Conservation (phyloP, 2,888 invertebrate genomes). For the Scelioninae gen. 2 region DNA sequence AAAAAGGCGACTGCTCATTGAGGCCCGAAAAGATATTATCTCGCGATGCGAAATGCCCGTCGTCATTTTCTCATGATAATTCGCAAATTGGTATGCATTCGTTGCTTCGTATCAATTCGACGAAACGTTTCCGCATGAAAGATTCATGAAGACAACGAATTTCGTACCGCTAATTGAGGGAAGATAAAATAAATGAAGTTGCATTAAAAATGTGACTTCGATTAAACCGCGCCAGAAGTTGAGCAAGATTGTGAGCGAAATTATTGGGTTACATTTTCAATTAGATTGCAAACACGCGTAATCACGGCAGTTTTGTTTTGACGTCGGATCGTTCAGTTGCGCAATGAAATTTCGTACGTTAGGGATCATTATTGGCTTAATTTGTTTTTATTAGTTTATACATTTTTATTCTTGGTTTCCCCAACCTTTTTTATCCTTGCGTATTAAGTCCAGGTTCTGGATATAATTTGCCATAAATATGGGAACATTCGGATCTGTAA, state of each 20-base stretch:
- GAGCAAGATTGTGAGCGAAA: constrained; percentile 42
- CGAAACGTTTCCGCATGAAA: constrained; percentile 51
- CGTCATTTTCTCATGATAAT: constrained; percentile 54
- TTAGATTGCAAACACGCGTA: constrained; percentile 48
- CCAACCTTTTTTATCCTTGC: too few relatives aligned
- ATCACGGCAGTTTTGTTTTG: constrained; percentile 43
- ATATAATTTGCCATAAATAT: constrained; percentile 18
- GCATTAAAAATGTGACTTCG: constrained; percentile 43
- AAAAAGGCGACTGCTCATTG: constrained; percentile 26
- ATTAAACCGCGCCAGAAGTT: constrained; percentile 45
- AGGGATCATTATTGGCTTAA: constrained; percentile 29
- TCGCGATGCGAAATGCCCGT: constrained; percentile 43
- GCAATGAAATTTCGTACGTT: constrained; percentile 44
- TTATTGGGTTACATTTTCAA: constrained; percentile 55
- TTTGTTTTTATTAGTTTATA: constrained; percentile 35
- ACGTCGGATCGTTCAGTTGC: constrained; percentile 28
- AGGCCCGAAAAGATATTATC: constrained; percentile 43
- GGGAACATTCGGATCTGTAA: neutral
- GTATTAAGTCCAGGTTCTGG: neutral
- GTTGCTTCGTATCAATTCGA: constrained; percentile 34
- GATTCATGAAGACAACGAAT: constrained; percentile 56
- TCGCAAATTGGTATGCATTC: constrained; percentile 51
- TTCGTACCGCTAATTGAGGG: constrained; percentile 52
- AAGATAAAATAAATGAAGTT: constrained; percentile 51
- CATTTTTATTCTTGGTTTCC: neutral